These are phyloP conservation scores for Sesamia inferens DNA, from an alignment of 2,888 invertebrate species.

Conservation along the genomic window DNA sequence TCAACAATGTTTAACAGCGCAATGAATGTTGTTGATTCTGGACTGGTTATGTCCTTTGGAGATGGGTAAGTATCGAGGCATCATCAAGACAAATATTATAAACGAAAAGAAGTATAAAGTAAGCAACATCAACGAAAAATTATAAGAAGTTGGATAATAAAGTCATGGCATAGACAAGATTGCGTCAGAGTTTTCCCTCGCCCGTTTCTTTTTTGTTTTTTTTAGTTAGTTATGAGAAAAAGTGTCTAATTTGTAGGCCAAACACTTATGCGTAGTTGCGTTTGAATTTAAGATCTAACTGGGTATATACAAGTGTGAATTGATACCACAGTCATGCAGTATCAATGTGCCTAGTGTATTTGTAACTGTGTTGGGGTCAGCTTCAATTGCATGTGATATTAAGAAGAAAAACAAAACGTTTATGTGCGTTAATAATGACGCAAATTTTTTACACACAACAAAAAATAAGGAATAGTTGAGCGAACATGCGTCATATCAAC, in stretches of 20 bases:
- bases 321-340: no score
- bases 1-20: no score
- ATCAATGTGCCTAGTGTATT: background rate
- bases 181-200: background rate
- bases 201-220: background rate
- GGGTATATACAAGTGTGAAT: no score
- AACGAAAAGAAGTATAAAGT: no score
- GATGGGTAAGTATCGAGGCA: background rate
- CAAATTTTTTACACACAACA: no score
- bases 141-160: background rate
- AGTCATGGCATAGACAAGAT: background rate
- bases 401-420: no score
- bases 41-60: background rate
- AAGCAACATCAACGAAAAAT: background rate
- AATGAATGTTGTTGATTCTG: no score
- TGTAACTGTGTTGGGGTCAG: background rate
- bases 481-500: no score
- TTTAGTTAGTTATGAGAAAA: background rate
- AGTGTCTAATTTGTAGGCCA: slow-evolving; percentile 1
- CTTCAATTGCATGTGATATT: background rate
- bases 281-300: background rate
- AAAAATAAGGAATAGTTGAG: no score
- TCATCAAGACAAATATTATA: no score
- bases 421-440: no score
- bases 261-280: background rate